Conservation (phyloP, 2,888 invertebrate species). For the Mythimna impura region DNA sequence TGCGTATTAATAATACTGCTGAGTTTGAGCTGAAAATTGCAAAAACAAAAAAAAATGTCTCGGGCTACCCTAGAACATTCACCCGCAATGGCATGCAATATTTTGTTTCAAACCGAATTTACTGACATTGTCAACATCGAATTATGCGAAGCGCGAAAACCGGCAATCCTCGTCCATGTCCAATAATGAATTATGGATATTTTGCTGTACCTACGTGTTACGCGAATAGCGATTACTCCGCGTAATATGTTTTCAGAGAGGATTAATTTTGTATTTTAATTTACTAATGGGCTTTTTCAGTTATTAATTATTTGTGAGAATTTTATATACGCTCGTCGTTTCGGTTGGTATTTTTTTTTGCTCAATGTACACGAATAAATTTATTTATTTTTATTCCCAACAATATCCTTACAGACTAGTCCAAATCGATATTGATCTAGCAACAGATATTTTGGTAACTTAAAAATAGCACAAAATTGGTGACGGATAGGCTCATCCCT, state of each 20-base stretch:
- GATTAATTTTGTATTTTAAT: constrained; percentile 50
- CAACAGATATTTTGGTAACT: too few species aligned
- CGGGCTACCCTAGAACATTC: too few species aligned
- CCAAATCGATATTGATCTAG: too few species aligned
- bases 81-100: constrained; percentile 3
- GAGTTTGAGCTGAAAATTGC: too few species aligned
- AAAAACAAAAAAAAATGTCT: too few species aligned
- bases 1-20: too few species aligned
- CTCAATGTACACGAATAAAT: background rate
- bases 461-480: too few species aligned
- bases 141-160: constrained; percentile 43
- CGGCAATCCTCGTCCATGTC: constrained; percentile 33
- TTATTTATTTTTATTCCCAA: too few species aligned
- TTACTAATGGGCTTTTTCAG: constrained; percentile 32
- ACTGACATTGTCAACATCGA: constrained; percentile 38
- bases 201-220: constrained; percentile 38
- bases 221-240: constrained; percentile 31
- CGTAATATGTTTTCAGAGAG: constrained; percentile 41
- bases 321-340: background rate
- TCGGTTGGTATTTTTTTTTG: background rate
- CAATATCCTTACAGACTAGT: too few species aligned
- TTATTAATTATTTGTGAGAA: constrained; percentile 15
- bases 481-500: too few species aligned
- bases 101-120: constrained; percentile 45
- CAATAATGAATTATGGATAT: constrained; percentile 61